Conservation (phyloP, 2,888 invertebrate genomes). For the Agriopis leucophaearia region DNA sequence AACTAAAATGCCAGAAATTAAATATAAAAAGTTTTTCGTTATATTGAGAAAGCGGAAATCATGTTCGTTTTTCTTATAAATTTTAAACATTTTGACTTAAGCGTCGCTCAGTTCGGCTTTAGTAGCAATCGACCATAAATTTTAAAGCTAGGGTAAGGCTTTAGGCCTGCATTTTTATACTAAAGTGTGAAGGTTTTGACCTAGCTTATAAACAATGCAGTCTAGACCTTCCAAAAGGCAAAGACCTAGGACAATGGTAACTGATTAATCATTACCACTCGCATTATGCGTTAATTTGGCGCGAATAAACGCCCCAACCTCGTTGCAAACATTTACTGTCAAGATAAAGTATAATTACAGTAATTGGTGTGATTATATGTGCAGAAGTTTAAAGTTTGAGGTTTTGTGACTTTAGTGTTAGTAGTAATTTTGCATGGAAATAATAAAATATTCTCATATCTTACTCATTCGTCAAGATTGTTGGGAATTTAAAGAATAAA, state of each 20-base stretch:
- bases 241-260: slow-evolving; percentile 37
- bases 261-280: slow-evolving; percentile 6
- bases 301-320: slow-evolving; percentile 57
- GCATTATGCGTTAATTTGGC: slow-evolving; percentile 48
- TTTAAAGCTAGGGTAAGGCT: not conserved
- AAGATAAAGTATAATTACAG: slow-evolving; percentile 32
- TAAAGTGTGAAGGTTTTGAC: not conserved
- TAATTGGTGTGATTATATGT: slow-evolving; percentile 28
- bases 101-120: no score
- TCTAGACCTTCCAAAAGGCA: slow-evolving; percentile 23
- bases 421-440: not conserved
- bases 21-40: no score
- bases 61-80: no score
- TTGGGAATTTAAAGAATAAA: no score
- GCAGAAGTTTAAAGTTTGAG: slow-evolving; percentile 24
- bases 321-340: slow-evolving; percentile 37
- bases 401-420: slow-evolving; percentile 9
- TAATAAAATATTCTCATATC: not conserved
- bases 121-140: no score
- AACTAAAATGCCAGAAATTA: no score
- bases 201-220: not conserved
- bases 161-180: no score
- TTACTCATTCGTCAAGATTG: not conserved
- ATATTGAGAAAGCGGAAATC: no score
- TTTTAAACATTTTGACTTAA: no score